Conservation (phyloP, 2,113 vertebrate genomes). For the Chaenocephalus aceratus region DNA sequence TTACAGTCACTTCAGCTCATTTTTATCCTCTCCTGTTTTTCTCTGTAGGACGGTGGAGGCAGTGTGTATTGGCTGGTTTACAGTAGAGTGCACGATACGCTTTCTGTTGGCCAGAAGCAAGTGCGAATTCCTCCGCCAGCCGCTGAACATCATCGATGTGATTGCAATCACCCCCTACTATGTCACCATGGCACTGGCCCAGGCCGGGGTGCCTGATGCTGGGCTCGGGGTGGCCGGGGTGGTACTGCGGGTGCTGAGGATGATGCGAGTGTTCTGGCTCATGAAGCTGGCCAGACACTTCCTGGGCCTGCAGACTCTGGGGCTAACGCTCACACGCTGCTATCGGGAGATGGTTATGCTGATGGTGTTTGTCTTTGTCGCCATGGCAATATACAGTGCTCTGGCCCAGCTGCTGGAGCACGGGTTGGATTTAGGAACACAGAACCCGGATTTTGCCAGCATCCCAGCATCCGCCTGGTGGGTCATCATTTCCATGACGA, state of each 20-base stretch:
- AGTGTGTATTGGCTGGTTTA: constrained; percentile 99
- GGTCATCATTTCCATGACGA: constrained; percentile 99
- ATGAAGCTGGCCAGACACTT: constrained; percentile 99
- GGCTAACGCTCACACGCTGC: constrained; percentile 95
- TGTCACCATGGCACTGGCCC: constrained; percentile 88
- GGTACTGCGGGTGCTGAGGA: constrained; percentile 93
- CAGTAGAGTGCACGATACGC: constrained; percentile 95
- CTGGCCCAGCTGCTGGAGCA: constrained; percentile 97
- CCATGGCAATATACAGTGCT: constrained; percentile 98
- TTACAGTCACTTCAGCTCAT: constrained; percentile 41
- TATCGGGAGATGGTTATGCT: constrained; percentile 99
- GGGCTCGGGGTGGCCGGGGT: constrained; percentile 97
- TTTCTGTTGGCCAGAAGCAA: constrained; percentile 97
- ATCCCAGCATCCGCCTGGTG: constrained; percentile 99
- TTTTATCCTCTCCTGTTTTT: constrained; percentile 22
- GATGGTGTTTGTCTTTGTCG: constrained; percentile 96
- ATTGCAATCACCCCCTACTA: constrained; percentile 98
- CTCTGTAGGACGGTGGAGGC: constrained; percentile 95
- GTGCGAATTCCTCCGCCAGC: constrained; percentile 96
- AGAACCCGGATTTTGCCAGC: constrained; percentile 95
- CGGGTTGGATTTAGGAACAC: constrained; percentile 92
- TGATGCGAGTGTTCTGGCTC: constrained; percentile 99
- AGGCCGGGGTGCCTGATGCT: constrained; percentile 92
- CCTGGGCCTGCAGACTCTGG: constrained; percentile 97
- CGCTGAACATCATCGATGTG: constrained; percentile 97